phyloP scores from a whole-genome alignment of 2,113 vertebrate genomes.

The Cyrtonyx montezumae region DNA sequence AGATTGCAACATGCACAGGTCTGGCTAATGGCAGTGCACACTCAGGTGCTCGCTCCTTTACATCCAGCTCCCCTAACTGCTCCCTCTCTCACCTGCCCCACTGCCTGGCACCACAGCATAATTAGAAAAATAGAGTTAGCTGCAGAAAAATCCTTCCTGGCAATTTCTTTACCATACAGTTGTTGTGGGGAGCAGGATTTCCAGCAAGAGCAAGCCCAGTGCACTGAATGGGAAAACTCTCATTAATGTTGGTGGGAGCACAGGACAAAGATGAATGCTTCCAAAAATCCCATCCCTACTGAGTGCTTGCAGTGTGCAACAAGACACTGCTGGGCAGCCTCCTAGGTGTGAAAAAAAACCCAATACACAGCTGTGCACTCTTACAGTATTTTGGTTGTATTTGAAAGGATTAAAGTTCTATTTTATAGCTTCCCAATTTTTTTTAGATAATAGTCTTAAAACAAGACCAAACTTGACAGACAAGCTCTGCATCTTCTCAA shows the following conservation, averaged over 20 bases:
- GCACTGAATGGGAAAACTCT: not conserved
- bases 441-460: slow-evolving; percentile 39
- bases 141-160: not conserved
- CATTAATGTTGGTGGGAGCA: not conserved
- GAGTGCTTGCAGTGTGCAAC: not conserved
- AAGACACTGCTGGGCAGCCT: not conserved
- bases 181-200: not conserved
- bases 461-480: slow-evolving; percentile 70
- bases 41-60: not conserved
- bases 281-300: not conserved
- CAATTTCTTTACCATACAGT: fast-evolving
- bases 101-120: not conserved
- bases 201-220: not conserved
- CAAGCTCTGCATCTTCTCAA: slow-evolving; percentile 71
- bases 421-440: slow-evolving; percentile 60
- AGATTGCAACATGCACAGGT: not conserved
- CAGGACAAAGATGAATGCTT: not conserved
- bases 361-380: not conserved
- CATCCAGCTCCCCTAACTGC: not conserved
- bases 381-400: not conserved
- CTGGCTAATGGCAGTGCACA: not conserved
- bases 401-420: slow-evolving; percentile 45
- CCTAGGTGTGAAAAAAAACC: not conserved
- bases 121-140: not conserved
- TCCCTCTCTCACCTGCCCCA: not conserved